A percentile compares a stretch with the other conserved stretches of the same genome.
Conservation (phyloP, 2,888 invertebrate genomes). For the Drosophila picticornis region DNA sequence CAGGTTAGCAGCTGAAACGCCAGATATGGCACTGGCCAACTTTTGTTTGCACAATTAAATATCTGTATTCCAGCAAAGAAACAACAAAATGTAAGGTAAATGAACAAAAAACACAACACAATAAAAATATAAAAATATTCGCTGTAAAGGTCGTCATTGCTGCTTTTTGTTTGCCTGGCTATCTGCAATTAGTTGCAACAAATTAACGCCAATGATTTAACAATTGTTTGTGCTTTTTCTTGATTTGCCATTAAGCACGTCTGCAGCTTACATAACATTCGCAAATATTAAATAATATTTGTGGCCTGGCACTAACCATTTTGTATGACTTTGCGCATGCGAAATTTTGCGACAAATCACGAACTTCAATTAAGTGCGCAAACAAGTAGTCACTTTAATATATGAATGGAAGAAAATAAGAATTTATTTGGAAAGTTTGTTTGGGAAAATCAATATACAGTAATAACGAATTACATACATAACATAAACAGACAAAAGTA, state of each 20-base stretch:
- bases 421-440: no score
- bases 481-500: not conserved
- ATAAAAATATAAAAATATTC: constrained; percentile 33
- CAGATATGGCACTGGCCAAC: constrained; percentile 54
- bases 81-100: constrained; percentile 3
- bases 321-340: not conserved
- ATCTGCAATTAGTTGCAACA: constrained; percentile 72
- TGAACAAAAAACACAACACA: constrained; percentile 23
- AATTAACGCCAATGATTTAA: constrained; percentile 64
- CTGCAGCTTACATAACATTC: constrained; percentile 45
- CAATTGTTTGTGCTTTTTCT: constrained; percentile 34
- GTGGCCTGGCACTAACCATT: constrained; percentile 7
- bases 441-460: no score
- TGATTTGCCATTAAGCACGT: constrained; percentile 26
- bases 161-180: constrained; percentile 54
- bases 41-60: constrained; percentile 71
- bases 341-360: not conserved
- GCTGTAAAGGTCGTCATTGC: constrained; percentile 57
- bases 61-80: constrained; percentile 34
- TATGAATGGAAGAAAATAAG: no score
- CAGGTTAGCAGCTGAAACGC: constrained; percentile 30
- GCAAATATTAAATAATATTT: constrained; percentile 40
- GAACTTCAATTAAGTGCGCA: constrained; percentile 4
- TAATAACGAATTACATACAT: no score
- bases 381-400: no score